Evolutionary conservation across 2,797 vertebrate species (phyloP).

Genomic region (Geotrypetes seraphini): DNA sequence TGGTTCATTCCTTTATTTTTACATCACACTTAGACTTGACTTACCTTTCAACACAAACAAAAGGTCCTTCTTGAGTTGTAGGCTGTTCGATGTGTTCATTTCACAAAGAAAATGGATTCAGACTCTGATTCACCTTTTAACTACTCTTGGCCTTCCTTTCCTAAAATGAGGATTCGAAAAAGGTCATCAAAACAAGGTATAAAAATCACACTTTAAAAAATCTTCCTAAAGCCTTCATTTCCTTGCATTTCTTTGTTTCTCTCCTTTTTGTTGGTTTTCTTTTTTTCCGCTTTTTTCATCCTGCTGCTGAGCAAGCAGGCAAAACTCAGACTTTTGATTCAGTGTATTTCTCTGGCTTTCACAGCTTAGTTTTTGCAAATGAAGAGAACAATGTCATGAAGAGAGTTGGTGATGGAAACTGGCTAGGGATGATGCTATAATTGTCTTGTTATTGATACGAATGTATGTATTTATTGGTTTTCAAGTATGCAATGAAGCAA

Average conservation of each 20-base stretch:
- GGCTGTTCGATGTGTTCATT: constrained; percentile 28
- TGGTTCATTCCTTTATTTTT: constrained; percentile 48
- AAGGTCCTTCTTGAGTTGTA: constrained; percentile 21
- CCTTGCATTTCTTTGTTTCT: constrained; percentile 11
- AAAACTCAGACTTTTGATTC: too few species aligned
- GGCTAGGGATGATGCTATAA: too few species aligned
- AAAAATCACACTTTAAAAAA: constrained; percentile 11
- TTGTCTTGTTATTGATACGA: too few species aligned
- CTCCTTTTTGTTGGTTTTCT: too few species aligned
- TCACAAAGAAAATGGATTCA: constrained; percentile 61
- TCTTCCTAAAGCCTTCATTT: not conserved
- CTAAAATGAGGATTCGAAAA: constrained; percentile 88
- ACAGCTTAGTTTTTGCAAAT: not conserved
- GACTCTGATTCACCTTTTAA: constrained; percentile 97
- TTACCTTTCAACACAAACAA: constrained; percentile 26
- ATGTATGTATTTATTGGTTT: too few species aligned
- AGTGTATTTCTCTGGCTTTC: too few species aligned
- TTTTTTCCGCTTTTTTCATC: constrained; percentile 6
- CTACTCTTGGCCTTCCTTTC: constrained; percentile 96
- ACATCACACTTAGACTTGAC: constrained; percentile 44
- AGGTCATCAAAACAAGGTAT: constrained; percentile 82
- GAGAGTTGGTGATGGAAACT: not conserved
- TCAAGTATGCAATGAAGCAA: too few species aligned
- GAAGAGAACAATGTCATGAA: not conserved
- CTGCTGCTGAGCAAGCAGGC: not conserved